phyloP scores from a whole-genome alignment of 1,140 invertebrate species.

The Drosophila quadrilineata region DNA sequence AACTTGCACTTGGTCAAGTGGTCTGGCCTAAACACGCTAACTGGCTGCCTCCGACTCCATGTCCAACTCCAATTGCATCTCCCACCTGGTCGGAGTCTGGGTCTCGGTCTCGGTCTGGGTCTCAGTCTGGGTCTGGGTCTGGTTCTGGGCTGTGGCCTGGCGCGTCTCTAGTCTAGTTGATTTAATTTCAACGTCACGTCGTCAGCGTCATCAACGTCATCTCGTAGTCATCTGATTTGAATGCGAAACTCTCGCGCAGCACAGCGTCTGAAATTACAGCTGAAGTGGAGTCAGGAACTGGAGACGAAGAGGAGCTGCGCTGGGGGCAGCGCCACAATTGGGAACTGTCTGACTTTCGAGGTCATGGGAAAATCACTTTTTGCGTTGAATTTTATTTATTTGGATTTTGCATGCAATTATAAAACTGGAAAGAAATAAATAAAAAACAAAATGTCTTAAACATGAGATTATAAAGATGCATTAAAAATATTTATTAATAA shows the following conservation, averaged over 20 bases:
- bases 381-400: conserved; percentile 47
- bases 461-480: no score
- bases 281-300: no score
- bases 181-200: conserved; percentile 80
- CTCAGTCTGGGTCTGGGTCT: conserved; percentile 22
- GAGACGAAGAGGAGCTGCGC: no score
- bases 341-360: conserved; percentile 52
- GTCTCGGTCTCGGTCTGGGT: conserved; percentile 9
- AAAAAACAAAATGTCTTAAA: neutral
- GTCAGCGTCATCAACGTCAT: conserved; percentile 21
- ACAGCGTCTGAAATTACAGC: conserved; percentile 57
- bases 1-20: conserved; percentile 51
- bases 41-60: neutral
- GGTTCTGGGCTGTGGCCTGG: conserved; percentile 23
- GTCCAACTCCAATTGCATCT: no score
- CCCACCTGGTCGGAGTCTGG: neutral
- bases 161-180: conserved; percentile 71
- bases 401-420: conserved; percentile 48
- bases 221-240: conserved; percentile 58
- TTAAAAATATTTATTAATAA: neutral
- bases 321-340: no score
- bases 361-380: conserved; percentile 70
- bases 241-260: conserved; percentile 47
- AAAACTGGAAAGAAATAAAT: conserved; percentile 5
- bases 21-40: conserved; percentile 28